Evolutionary conservation across 1,140 invertebrate species (phyloP), one percentile per base, ranked within the genome.

Genomic region (Megalonaias nervosa): DNA sequence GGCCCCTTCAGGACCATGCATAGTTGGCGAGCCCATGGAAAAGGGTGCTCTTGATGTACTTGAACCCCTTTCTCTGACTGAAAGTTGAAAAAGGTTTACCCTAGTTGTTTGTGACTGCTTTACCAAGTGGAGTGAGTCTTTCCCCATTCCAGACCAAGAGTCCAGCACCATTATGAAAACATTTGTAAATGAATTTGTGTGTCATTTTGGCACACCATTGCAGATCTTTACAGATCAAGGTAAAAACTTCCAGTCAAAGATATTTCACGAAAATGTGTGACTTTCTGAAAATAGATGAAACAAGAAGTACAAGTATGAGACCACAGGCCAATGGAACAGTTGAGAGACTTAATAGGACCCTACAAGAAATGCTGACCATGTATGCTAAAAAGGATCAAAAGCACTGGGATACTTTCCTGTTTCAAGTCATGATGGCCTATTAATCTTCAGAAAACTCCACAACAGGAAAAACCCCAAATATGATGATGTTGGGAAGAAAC

Each of bases 251-350:
- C n/a, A n/a, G n/a, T n/a, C n/a, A n/a, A n/a, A n/a, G n/a, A n/a
- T n/a, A n/a, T n/a, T 68, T 79, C 26, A 19, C 48, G 48, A 57
- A 68, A 17, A 38, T 82, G 56, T 79, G 79, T 74, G n/a, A 57
- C 2, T 17, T 81, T 2, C 26, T 81, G 6, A 0, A 74, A 15
- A 84, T 82, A 23, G 64, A 85, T 13, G 80, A 84, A 61, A 74
- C 77, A 2, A 56, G 74, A 16, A 86, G 83, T 0, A 81, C 79
- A 2, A 62, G 80, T 0, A 87, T 87, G 67, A 81, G 86, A 71
- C 88, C 89, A 17, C 75, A 79, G 21, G 65, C 75, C 0, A 89
- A 90, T 66, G 87, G 89, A 11, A 73, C 82, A 55, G 82, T 85
- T 0, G 85, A 89, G 75, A 48, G 80, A 0, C 81, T 82, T 56